A percentile compares a stretch with the other conserved stretches of the same genome.
Evolutionary conservation across 2,797 vertebrate species (phyloP).

Genomic region (Pangasius krempfi): DNA sequence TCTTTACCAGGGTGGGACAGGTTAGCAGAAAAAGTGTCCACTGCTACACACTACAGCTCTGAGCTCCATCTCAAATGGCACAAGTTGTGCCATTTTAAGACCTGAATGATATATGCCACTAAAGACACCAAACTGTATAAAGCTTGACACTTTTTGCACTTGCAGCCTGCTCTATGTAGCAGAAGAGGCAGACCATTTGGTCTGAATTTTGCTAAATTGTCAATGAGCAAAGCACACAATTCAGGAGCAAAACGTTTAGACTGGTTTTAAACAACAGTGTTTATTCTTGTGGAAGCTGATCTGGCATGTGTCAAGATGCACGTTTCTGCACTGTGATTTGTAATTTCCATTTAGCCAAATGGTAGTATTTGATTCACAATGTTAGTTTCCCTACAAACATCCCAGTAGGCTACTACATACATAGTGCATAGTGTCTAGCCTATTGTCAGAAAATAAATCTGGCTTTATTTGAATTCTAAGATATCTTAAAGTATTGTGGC

Average conservation of each 20-base stretch:
- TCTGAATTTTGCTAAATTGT: not conserved
- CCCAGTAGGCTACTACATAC: not conserved
- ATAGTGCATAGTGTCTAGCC: too few relatives aligned
- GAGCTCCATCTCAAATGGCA: not conserved
- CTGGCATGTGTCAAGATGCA: not conserved
- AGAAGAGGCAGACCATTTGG: not conserved
- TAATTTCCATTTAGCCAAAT: not conserved
- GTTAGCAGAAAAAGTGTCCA: not conserved
- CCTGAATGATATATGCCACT: not conserved
- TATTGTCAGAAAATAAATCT: not conserved
- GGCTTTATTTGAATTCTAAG: not conserved
- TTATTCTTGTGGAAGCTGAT: slow-evolving; percentile 1
- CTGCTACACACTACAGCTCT: not conserved
- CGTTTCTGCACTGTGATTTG: not conserved
- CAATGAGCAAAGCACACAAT: not conserved
- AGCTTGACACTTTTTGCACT: not conserved
- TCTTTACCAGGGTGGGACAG: not conserved
- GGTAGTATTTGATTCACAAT: not conserved
- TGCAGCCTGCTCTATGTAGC: not conserved
- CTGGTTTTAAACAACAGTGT: not conserved
- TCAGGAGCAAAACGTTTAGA: not conserved
- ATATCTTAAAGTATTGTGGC: not conserved
- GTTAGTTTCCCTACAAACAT: not conserved
- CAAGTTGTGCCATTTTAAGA: not conserved
- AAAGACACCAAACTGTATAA: not conserved